These are phyloP conservation scores for Paramacrobiotus metropolitanus DNA, from an alignment of 1,140 invertebrate species.

Conservation along the genomic window DNA sequence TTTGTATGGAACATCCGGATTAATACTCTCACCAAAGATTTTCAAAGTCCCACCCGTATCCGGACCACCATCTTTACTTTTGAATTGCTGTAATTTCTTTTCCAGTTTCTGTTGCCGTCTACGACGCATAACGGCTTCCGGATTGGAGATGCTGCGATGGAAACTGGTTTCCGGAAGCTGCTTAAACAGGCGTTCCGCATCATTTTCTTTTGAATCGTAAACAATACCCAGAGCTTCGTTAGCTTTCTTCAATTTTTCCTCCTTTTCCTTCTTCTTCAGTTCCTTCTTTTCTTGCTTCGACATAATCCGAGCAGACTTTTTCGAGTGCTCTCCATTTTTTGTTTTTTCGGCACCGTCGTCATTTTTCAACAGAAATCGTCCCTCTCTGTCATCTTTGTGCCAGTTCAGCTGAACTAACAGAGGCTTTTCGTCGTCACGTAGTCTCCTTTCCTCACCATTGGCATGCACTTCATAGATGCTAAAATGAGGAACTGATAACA, in stretches of 20 bases:
- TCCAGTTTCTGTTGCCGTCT: slow-evolving; percentile 89
- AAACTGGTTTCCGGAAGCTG: slow-evolving; percentile 93
- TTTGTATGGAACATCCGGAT: slow-evolving; percentile 92
- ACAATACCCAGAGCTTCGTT: slow-evolving; percentile 26
- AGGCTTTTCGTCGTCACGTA: slow-evolving; percentile 72
- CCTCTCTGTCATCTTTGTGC: slow-evolving; percentile 93
- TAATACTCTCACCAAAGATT: slow-evolving; percentile 88
- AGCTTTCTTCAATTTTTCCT: slow-evolving; percentile 29
- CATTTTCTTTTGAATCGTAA: slow-evolving; percentile 5
- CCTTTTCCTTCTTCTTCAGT: slow-evolving; percentile 29
- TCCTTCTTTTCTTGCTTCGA: slow-evolving; percentile 78
- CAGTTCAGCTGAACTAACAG: slow-evolving; percentile 94
- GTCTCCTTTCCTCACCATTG: slow-evolving; percentile 71
- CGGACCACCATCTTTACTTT: slow-evolving; percentile 44
- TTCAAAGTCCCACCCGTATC: slow-evolving; percentile 79
- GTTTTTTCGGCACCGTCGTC: slow-evolving; percentile 77
- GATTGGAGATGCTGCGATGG: slow-evolving; percentile 92
- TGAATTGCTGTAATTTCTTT: slow-evolving; percentile 82
- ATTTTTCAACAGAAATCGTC: slow-evolving; percentile 71
- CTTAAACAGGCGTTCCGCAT: slow-evolving; percentile 21
- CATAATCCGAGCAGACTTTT: slow-evolving; percentile 59
- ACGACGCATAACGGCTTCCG: slow-evolving; percentile 91
- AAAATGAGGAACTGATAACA: slow-evolving; percentile 83
- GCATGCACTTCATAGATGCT: slow-evolving; percentile 91
- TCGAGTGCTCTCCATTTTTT: slow-evolving; percentile 51